Percentiles rank a stretch among this genome's conserved stretches.
Conservation (phyloP, 2,113 vertebrate genomes). For the Scatophagus argus region DNA sequence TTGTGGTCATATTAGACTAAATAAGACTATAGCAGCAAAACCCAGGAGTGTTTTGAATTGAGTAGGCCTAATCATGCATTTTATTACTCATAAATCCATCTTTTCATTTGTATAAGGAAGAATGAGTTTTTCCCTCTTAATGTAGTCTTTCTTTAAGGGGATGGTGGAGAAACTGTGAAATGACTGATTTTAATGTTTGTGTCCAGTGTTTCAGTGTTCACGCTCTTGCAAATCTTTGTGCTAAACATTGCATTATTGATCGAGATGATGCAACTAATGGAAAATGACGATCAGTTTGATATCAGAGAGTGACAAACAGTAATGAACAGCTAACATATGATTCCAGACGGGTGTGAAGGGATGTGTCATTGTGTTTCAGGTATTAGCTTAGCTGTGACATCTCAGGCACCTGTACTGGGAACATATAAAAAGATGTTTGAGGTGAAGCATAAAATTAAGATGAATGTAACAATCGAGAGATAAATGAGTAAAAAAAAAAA, state of each 20-base stretch:
- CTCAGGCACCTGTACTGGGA: neutral
- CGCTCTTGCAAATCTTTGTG: neutral
- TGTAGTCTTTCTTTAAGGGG: neutral
- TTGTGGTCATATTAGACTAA: no score
- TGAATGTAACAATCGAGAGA: constrained; percentile 37
- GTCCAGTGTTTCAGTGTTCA: neutral
- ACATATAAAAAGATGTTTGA: constrained; percentile 22
- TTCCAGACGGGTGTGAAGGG: neutral
- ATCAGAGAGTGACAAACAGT: neutral
- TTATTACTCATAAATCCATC: neutral
- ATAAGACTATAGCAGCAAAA: neutral
- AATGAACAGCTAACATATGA: neutral
- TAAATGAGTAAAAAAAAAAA: constrained; percentile 44
- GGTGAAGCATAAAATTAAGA: constrained; percentile 36
- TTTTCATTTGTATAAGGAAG: neutral
- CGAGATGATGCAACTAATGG: neutral
- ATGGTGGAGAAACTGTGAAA: neutral
- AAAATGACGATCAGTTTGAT: neutral
- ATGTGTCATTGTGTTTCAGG: neutral
- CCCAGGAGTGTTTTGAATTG: neutral
- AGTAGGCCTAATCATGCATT: no score
- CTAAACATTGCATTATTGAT: neutral
- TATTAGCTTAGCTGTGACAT: neutral
- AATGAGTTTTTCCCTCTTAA: neutral
- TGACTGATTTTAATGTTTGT: no score